A percentile compares a stretch with the other conserved stretches of the same genome.
Evolutionary conservation across 2,888 invertebrate genomes (phyloP).

Genomic region (Nebria salina): DNA sequence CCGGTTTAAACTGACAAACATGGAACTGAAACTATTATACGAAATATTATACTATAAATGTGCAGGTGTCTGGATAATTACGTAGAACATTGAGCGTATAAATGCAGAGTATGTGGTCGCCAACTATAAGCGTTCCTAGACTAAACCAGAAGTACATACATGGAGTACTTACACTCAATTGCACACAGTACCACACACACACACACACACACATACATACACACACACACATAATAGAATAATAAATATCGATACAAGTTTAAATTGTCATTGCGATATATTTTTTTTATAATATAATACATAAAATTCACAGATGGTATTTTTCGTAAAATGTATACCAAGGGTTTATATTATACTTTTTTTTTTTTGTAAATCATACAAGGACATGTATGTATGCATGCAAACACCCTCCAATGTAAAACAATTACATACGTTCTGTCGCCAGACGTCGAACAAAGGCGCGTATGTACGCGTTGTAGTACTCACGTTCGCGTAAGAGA

Average conservation of each 20-base stretch:
- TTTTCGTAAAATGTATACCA: no score
- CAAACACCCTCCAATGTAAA: not conserved
- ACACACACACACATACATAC: no score
- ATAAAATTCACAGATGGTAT: no score
- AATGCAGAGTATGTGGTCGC: not conserved
- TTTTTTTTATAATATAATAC: no score
- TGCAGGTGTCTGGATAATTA: not conserved
- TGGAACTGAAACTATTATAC: not conserved
- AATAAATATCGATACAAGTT: no score
- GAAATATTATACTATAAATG: not conserved
- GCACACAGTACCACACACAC: not conserved
- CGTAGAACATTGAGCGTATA: not conserved
- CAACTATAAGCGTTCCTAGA: not conserved
- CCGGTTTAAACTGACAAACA: not conserved
- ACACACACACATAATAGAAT: no score
- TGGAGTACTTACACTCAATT: not conserved
- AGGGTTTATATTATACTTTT: not conserved
- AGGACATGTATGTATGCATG: not conserved
- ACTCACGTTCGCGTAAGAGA: conserved; percentile 20
- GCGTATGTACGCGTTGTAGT: conserved; percentile 26
- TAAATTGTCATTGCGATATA: no score
- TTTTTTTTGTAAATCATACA: not conserved
- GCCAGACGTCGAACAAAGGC: conserved; percentile 30
- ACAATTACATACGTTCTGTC: not conserved
- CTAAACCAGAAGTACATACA: not conserved